Conservation (phyloP, 1,140 invertebrate genomes). For the Camponotus floridanus region DNA sequence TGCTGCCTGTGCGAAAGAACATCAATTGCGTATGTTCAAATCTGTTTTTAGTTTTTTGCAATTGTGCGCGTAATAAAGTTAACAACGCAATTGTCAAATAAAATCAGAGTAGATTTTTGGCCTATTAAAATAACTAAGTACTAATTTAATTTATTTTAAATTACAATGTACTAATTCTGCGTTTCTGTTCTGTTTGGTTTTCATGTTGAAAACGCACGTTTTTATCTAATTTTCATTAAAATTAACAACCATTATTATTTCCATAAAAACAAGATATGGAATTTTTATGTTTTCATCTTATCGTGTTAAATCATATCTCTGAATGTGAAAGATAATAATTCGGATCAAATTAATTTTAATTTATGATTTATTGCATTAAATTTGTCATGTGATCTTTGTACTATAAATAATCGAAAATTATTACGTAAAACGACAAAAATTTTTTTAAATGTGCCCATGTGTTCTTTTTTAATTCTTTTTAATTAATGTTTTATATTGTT, state of each 20-base stretch:
- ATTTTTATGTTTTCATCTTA: not conserved
- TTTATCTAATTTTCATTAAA: not conserved
- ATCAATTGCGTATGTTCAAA: not conserved
- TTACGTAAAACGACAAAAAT: not conserved
- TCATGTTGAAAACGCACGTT: too few relatives aligned
- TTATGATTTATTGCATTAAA: not conserved
- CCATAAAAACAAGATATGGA: not conserved
- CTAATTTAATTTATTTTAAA: conserved; percentile 8
- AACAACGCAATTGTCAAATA: not conserved
- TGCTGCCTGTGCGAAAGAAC: not conserved
- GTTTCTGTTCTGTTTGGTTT: not conserved
- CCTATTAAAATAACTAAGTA: not conserved
- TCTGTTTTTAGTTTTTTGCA: not conserved
- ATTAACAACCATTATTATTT: not conserved
- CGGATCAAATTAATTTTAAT: not conserved
- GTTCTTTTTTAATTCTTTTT: not conserved
- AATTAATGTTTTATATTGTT: not conserved
- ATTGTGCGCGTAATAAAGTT: not conserved
- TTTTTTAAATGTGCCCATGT: not conserved
- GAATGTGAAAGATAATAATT: not conserved
- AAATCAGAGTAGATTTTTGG: not conserved
- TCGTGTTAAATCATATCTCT: not conserved
- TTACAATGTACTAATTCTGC: not conserved
- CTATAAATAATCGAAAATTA: not conserved
- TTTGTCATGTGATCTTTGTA: not conserved